Evolutionary conservation across 2,113 vertebrate species (phyloP).

Genomic region (Morone chrysops): DNA sequence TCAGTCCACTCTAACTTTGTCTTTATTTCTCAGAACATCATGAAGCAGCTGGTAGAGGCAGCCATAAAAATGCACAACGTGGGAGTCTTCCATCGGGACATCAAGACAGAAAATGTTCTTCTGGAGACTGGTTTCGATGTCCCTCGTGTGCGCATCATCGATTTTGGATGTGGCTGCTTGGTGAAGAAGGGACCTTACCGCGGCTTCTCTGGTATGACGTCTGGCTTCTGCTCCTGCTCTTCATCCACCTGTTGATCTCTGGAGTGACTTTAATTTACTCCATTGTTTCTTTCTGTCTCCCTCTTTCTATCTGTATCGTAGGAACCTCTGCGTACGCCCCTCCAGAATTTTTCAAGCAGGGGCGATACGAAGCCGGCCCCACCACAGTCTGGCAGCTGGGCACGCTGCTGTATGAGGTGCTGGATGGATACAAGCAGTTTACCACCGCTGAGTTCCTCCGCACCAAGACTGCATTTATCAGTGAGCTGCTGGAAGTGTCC

Average conservation of each 20-base stretch:
- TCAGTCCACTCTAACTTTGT: too few species aligned
- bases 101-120: not conserved
- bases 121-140: not conserved
- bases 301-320: not conserved
- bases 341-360: too few species aligned
- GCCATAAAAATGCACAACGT: not conserved
- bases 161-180: constrained; percentile 6
- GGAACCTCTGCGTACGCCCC: not conserved
- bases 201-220: not conserved
- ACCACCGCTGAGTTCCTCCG: too few species aligned
- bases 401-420: too few species aligned
- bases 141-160: not conserved
- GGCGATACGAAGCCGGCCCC: too few species aligned
- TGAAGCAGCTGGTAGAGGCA: constrained; percentile 13
- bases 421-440: too few species aligned
- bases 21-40: not conserved
- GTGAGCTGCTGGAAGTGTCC: too few species aligned
- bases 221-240: not conserved
- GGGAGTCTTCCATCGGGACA: constrained; percentile 9
- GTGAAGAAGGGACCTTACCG: not conserved
- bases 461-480: too few species aligned
- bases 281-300: not conserved
- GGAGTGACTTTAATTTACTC: not conserved
- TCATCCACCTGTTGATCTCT: not conserved
- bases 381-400: too few species aligned